Evolutionary conservation across 2,888 invertebrate species (phyloP).

Genomic region (Boloria euphrosyne): DNA sequence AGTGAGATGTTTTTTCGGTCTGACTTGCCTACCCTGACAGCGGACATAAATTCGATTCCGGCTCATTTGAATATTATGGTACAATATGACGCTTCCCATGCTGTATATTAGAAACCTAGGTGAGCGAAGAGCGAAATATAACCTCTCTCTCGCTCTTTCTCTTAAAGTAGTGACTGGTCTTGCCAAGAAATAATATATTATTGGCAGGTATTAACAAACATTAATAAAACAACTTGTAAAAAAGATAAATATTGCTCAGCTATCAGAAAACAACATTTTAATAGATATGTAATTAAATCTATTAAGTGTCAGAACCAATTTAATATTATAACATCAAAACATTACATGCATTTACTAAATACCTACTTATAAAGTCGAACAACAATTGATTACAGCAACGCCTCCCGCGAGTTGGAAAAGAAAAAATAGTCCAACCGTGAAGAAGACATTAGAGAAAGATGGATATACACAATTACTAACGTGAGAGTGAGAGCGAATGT

Average conservation of each 20-base stretch:
- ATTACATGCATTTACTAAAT: slow-evolving; percentile 26
- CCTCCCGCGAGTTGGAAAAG: slow-evolving; percentile 69
- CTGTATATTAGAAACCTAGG: too few species aligned
- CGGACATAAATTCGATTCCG: too few species aligned
- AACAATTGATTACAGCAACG: slow-evolving; percentile 71
- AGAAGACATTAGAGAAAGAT: slow-evolving; percentile 63
- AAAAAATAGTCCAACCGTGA: slow-evolving; percentile 63
- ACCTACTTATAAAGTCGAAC: slow-evolving; percentile 44
- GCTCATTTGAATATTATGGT: too few species aligned
- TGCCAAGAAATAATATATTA: too few species aligned
- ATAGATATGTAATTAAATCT: slow-evolving; percentile 35
- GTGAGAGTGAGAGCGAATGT: neutral
- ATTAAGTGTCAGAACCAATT: slow-evolving; percentile 35
- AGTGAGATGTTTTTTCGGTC: too few species aligned
- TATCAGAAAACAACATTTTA: slow-evolving; percentile 27
- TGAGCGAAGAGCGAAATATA: too few species aligned
- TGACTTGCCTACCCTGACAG: too few species aligned
- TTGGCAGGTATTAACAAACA: too few species aligned
- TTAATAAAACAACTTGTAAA: too few species aligned
- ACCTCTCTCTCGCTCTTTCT: too few species aligned
- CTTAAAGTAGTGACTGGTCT: too few species aligned
- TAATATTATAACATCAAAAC: slow-evolving; percentile 29
- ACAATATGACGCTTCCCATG: too few species aligned
- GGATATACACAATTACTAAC: slow-evolving; percentile 43
- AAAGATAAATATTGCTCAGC: neutral